phyloP scores from a whole-genome alignment of 2,113 vertebrate genomes.

The Neotoma lepida region DNA sequence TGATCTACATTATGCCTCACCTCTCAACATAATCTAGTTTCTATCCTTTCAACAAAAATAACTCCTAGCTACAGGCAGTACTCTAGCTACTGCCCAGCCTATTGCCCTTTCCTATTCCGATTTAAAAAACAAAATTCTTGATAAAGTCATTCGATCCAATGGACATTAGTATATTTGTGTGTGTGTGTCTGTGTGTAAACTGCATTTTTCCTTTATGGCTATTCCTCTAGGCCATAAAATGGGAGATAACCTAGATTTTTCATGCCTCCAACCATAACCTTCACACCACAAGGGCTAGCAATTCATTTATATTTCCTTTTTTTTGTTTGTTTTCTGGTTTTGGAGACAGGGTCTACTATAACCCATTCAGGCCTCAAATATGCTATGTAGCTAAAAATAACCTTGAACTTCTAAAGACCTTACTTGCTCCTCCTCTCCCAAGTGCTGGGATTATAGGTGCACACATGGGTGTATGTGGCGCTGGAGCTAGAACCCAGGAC shows the following conservation, averaged over 20 bases:
- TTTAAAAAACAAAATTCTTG: not conserved
- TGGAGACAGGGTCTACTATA: not conserved
- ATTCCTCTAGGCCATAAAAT: not conserved
- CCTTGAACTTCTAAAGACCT: not conserved
- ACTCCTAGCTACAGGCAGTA: not conserved
- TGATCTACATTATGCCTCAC: not conserved
- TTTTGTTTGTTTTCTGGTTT: not conserved
- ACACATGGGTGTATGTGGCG: not conserved
- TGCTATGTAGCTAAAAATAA: not conserved
- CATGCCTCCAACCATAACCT: not conserved
- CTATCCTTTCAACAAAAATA: slow-evolving; percentile 36
- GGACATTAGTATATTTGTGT: not conserved
- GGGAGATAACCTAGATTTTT: not conserved
- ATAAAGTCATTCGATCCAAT: not conserved
- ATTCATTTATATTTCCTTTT: not conserved
- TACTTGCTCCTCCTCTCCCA: not conserved
- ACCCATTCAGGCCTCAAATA: not conserved
- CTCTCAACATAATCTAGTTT: slow-evolving; percentile 25
- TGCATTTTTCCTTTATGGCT: not conserved
- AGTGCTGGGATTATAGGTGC: not conserved
- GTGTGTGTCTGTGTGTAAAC: not conserved
- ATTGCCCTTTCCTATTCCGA: not conserved
- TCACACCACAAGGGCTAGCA: not conserved
- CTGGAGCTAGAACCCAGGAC: not conserved
- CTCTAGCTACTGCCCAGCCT: not conserved